These are phyloP conservation scores for Sesamia nonagrioides DNA, from an alignment of 1,140 invertebrate genomes.

Conservation along the genomic window DNA sequence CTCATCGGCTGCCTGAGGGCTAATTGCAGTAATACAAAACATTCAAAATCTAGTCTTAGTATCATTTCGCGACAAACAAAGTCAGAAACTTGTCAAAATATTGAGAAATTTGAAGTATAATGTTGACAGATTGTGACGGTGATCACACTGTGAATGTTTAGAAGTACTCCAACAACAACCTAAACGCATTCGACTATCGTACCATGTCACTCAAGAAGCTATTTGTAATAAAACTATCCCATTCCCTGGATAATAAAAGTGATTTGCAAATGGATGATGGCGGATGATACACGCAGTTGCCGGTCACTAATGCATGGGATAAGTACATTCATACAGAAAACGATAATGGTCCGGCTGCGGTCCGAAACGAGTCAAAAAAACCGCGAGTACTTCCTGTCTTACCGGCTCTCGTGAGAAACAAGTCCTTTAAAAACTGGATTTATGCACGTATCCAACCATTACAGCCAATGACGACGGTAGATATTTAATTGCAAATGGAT, in stretches of 20 bases:
- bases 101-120: too few relatives aligned
- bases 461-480: background rate
- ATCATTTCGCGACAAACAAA: too few relatives aligned
- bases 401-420: constrained; percentile 15
- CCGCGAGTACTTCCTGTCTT: background rate
- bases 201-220: background rate
- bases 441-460: background rate
- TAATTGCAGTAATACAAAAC: too few relatives aligned
- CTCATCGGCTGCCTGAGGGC: background rate
- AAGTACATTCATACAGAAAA: background rate
- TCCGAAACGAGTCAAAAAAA: constrained; percentile 1
- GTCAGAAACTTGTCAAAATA: too few relatives aligned
- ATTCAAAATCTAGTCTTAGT: background rate
- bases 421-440: background rate
- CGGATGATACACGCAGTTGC: background rate
- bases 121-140: too few relatives aligned
- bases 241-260: background rate
- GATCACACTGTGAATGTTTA: too few relatives aligned
- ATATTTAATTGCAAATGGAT: background rate
- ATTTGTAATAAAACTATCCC: background rate
- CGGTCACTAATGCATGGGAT: background rate
- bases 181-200: background rate
- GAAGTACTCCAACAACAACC: too few relatives aligned
- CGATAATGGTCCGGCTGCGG: background rate
- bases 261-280: background rate